Evolutionary conservation across 2,888 invertebrate species (phyloP).

Genomic region (Athripsodes cinereus): DNA sequence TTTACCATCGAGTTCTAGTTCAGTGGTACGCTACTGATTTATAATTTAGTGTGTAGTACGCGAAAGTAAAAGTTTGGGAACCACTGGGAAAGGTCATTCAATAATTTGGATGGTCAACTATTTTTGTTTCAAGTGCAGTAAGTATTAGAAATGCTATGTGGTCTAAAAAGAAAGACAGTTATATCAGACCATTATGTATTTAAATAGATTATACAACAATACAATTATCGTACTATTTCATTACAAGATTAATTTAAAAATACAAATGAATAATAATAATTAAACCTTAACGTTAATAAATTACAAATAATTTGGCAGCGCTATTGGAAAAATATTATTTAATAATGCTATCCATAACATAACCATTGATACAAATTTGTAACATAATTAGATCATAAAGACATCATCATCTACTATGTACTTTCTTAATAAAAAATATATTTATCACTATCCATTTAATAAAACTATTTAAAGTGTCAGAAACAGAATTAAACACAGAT

Average conservation of each 20-base stretch:
- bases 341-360: conserved; percentile 23
- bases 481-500: too few relatives aligned
- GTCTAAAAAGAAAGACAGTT: not conserved
- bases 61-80: too few relatives aligned
- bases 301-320: conserved; percentile 51
- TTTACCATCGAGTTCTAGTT: too few relatives aligned
- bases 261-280: conserved; percentile 46
- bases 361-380: conserved; percentile 26
- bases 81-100: too few relatives aligned
- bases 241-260: conserved; percentile 27
- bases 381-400: conserved; percentile 24
- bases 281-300: conserved; percentile 48
- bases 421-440: not conserved
- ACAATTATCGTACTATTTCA: conserved; percentile 24
- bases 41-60: too few relatives aligned
- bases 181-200: conserved; percentile 23
- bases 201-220: conserved; percentile 27
- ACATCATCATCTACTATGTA: not conserved
- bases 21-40: too few relatives aligned
- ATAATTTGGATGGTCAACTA: too few relatives aligned
- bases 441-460: not conserved
- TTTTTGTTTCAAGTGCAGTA: too few relatives aligned
- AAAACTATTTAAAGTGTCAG: too few relatives aligned
- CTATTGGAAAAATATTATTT: conserved; percentile 49
- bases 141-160: too few relatives aligned